phyloP scores from a whole-genome alignment of 2,888 invertebrate genomes.

The Timema cristinae region DNA sequence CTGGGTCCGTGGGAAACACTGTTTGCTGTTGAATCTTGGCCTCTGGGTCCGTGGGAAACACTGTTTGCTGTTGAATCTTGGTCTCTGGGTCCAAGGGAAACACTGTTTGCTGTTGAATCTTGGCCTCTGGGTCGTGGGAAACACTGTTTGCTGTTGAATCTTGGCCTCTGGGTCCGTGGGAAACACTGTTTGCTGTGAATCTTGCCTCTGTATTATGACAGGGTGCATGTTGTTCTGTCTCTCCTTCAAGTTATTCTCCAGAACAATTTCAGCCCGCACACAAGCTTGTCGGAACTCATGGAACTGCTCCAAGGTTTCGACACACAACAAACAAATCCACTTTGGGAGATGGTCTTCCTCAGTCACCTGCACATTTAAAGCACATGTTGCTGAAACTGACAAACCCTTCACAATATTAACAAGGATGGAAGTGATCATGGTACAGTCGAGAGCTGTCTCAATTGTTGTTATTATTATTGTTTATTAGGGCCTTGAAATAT shows the following conservation, averaged over 20 bases:
- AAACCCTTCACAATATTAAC: too few species aligned
- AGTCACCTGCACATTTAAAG: slow-evolving; percentile 25
- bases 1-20: slow-evolving; percentile 27
- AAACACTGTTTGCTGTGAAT: too few species aligned
- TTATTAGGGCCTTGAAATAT: too few species aligned
- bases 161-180: too few species aligned
- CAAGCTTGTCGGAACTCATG: slow-evolving; percentile 24
- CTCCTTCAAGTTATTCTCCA: slow-evolving; percentile 24
- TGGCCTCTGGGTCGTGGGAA: too few species aligned
- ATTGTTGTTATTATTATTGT: too few species aligned
- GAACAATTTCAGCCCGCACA: slow-evolving; percentile 20
- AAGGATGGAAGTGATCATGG: too few species aligned
- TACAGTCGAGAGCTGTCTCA: too few species aligned
- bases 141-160: too few species aligned
- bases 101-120: not conserved
- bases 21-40: not conserved
- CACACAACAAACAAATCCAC: slow-evolving; percentile 25
- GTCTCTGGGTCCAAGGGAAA: not conserved
- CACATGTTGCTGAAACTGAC: too few species aligned
- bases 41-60: not conserved
- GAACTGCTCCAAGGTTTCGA: slow-evolving; percentile 26
- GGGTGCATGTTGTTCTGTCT: not conserved
- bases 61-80: not conserved
- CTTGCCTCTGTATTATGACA: too few species aligned
- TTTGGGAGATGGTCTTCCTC: slow-evolving; percentile 28